These are phyloP conservation scores for Gobio gobio DNA, from an alignment of 2,113 vertebrate genomes.

Conservation along the genomic window DNA sequence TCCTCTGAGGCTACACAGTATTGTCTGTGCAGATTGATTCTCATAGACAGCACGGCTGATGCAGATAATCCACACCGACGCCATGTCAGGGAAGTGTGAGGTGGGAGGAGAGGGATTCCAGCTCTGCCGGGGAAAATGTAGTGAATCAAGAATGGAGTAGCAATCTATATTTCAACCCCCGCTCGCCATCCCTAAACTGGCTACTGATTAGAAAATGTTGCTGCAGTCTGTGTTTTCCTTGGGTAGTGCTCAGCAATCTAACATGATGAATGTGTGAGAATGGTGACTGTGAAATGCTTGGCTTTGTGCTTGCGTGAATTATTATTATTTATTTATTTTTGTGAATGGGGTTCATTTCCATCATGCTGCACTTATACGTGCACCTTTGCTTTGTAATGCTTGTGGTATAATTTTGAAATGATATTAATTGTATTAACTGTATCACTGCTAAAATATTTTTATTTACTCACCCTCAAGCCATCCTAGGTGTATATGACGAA, in stretches of 20 bases:
- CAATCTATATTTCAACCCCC: neutral
- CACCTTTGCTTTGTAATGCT: neutral
- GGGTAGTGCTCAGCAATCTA: neutral
- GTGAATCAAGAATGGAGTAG: neutral
- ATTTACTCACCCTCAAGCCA: too few relatives aligned
- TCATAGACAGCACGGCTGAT: neutral
- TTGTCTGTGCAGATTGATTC: constrained; percentile 9
- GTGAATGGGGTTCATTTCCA: neutral
- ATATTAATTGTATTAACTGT: neutral
- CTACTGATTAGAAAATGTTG: constrained; percentile 6
- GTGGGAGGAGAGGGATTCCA: constrained; percentile 5
- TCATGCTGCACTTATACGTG: neutral
- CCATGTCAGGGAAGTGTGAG: constrained; percentile 15
- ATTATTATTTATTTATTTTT: neutral
- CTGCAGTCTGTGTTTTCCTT: constrained; percentile 17
- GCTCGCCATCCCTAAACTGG: neutral
- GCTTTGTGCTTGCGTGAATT: neutral
- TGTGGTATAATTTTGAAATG: neutral
- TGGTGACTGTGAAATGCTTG: constrained; percentile 10
- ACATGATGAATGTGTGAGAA: neutral
- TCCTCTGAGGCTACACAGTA: neutral
- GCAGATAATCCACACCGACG: neutral
- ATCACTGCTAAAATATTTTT: neutral
- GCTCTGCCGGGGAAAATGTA: constrained; percentile 3
- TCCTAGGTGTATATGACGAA: too few relatives aligned